phyloP scores from a whole-genome alignment of 2,888 invertebrate species.

The Orthosia gracilis region DNA sequence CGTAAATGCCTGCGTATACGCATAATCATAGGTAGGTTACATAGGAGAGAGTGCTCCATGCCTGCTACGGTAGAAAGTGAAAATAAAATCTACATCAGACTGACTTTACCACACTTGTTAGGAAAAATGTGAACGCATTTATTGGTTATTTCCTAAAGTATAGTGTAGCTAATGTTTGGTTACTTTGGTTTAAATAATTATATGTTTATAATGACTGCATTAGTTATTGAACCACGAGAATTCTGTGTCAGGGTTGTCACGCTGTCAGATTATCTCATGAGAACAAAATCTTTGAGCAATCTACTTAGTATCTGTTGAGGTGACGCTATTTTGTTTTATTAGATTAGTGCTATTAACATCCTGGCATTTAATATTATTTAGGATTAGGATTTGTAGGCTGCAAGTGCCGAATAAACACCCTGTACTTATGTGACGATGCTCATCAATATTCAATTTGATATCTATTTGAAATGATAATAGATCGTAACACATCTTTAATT shows the following conservation, averaged over 20 bases:
- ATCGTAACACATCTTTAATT: background rate
- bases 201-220: conserved; percentile 14
- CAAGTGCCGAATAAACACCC: background rate
- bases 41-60: conserved; percentile 54
- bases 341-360: background rate
- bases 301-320: background rate
- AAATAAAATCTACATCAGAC: conserved; percentile 51
- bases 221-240: conserved; percentile 22
- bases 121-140: conserved; percentile 41
- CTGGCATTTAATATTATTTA: background rate
- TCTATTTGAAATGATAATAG: background rate
- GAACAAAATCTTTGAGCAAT: conserved; percentile 1
- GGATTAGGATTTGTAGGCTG: background rate
- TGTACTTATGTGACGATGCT: background rate
- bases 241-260: conserved; percentile 35
- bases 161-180: conserved; percentile 10
- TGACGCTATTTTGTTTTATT: background rate
- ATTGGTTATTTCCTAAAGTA: conserved; percentile 44
- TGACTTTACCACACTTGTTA: conserved; percentile 37
- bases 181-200: conserved; percentile 25
- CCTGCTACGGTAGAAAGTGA: conserved; percentile 56
- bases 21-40: conserved; percentile 51
- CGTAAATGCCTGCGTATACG: conserved; percentile 51
- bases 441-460: background rate
- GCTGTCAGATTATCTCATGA: conserved; percentile 21